These are phyloP conservation scores for Gryllus bimaculatus DNA, from an alignment of 1,140 invertebrate species.

Conservation along the genomic window DNA sequence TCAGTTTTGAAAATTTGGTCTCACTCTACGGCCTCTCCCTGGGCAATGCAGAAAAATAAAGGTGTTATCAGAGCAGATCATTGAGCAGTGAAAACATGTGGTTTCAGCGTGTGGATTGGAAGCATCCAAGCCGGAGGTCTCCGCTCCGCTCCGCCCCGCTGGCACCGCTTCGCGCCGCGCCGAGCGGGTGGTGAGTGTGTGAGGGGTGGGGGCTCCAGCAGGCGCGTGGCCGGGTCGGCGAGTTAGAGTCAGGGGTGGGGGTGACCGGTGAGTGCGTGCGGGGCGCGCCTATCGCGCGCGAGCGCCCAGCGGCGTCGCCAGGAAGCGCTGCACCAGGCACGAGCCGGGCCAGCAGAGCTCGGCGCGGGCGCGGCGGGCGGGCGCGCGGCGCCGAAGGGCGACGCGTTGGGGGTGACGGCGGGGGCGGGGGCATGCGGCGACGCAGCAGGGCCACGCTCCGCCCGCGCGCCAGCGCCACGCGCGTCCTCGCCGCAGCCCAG, in stretches of 20 bases:
- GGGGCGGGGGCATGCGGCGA: background rate
- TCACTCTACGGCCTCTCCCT: too few relatives aligned
- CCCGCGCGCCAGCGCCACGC: background rate
- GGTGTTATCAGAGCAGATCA: too few relatives aligned
- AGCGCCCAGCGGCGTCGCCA: background rate
- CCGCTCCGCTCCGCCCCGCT: too few relatives aligned
- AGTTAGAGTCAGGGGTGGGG: background rate
- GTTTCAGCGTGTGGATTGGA: too few relatives aligned
- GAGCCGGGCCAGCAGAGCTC: background rate
- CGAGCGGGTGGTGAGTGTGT: too few relatives aligned
- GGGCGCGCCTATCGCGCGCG: background rate
- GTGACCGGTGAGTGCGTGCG: background rate
- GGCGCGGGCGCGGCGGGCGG: background rate
- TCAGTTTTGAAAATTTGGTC: too few relatives aligned
- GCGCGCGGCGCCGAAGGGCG: background rate
- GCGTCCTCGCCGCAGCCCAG: background rate
- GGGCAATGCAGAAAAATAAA: too few relatives aligned
- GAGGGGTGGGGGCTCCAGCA: too few relatives aligned
- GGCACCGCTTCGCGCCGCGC: too few relatives aligned
- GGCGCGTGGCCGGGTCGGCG: background rate
- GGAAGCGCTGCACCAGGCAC: slow-evolving; percentile 1
- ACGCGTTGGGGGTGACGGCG: background rate
- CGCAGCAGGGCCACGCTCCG: background rate
- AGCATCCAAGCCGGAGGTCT: too few relatives aligned
- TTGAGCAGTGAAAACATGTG: too few relatives aligned